A percentile compares a stretch with the other conserved stretches of the same genome.
phyloP scores from a whole-genome alignment of 2,888 invertebrate genomes.

The Lampropteryx suffumata region DNA sequence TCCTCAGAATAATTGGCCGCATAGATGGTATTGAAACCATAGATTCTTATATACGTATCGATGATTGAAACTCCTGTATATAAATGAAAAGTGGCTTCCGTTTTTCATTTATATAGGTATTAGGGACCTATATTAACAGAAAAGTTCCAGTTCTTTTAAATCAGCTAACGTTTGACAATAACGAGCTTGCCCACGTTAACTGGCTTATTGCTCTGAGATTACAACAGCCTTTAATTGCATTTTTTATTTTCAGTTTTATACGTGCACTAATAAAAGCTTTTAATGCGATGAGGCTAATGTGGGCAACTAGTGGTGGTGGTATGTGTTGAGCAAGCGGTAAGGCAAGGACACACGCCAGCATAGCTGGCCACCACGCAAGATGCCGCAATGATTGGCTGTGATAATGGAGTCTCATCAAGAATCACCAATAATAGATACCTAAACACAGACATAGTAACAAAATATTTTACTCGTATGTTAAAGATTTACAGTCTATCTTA shows the following conservation, averaged over 20 bases:
- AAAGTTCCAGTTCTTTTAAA: too few relatives aligned
- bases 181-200: not conserved
- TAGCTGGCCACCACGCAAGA: slow-evolving; percentile 29
- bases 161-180: too few relatives aligned
- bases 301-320: slow-evolving; percentile 15
- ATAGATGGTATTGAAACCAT: too few relatives aligned
- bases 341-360: slow-evolving; percentile 68
- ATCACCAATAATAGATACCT: not conserved
- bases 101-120: too few relatives aligned
- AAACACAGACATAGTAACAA: too few relatives aligned
- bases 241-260: slow-evolving; percentile 61
- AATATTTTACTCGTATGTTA: too few relatives aligned
- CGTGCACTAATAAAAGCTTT: slow-evolving; percentile 60
- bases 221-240: slow-evolving; percentile 61
- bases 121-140: too few relatives aligned
- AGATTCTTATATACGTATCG: too few relatives aligned
- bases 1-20: too few relatives aligned
- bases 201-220: slow-evolving; percentile 40
- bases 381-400: slow-evolving; percentile 43
- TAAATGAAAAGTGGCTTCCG: too few relatives aligned
- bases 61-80: too few relatives aligned
- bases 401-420: slow-evolving; percentile 10
- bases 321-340: slow-evolving; percentile 70
- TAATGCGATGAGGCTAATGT: slow-evolving; percentile 55
- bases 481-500: too few relatives aligned